A percentile compares a stretch with the other conserved stretches of the same genome.
These are phyloP conservation scores for Kryptopterus vitreolus DNA, from an alignment of 2,797 vertebrate genomes.

Conservation along the genomic window DNA sequence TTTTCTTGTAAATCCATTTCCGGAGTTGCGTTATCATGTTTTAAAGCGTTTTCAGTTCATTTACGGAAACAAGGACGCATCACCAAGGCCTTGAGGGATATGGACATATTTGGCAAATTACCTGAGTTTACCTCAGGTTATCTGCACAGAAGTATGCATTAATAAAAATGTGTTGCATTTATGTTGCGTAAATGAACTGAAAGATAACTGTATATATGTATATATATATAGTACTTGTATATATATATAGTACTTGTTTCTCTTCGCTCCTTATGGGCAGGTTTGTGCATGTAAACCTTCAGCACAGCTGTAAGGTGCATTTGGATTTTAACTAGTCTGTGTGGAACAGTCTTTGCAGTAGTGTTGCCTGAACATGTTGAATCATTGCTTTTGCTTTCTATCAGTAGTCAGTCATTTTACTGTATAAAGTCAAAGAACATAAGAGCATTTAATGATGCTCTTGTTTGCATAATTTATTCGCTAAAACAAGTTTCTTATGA, in stretches of 20 bases:
- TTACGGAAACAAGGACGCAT: too few species aligned
- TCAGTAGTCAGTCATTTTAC: neutral
- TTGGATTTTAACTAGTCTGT: neutral
- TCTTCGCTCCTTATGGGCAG: conserved; percentile 22
- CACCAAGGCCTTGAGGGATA: too few species aligned
- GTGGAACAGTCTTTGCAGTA: conserved; percentile 3
- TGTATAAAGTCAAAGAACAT: neutral
- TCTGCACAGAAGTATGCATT: too few species aligned
- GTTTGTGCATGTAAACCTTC: conserved; percentile 53
- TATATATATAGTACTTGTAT: too few species aligned
- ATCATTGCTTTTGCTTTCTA: neutral
- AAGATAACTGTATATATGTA: too few species aligned
- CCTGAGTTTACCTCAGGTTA: neutral
- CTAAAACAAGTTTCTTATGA: neutral
- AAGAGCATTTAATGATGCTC: conserved; percentile 11
- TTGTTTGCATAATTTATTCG: neutral
- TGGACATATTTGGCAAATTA: too few species aligned
- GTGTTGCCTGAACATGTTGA: neutral
- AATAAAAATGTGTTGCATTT: too few species aligned
- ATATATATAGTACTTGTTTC: neutral
- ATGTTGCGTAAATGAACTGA: too few species aligned
- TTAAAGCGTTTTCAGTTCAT: too few species aligned
- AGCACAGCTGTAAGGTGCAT: conserved; percentile 42
- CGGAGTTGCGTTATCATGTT: neutral
- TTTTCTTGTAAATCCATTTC: too few species aligned